Evolutionary conservation across 1,140 invertebrate species (phyloP).

Genomic region (Pseudomyrmex flavicornis): DNA sequence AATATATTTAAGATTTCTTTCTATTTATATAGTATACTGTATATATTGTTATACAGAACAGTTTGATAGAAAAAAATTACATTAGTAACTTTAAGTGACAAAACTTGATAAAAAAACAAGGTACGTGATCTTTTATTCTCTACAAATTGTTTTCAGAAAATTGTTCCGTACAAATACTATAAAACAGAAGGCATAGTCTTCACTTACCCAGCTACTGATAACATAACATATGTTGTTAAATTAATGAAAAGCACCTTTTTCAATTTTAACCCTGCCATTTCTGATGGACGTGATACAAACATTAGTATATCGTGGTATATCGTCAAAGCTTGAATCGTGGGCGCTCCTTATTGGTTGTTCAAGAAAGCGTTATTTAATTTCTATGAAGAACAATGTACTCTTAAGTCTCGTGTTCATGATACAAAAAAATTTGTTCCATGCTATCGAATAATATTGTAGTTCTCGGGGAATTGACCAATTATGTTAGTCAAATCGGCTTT

Average conservation of each 20-base stretch:
- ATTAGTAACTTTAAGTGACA: neutral
- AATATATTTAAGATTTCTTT: too few species aligned
- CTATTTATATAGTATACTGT: too few species aligned
- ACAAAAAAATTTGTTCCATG: too few species aligned
- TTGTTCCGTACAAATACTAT: neutral
- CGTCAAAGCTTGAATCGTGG: constrained; percentile 78
- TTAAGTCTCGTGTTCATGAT: too few species aligned
- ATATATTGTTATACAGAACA: too few species aligned
- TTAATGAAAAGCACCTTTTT: constrained; percentile 79
- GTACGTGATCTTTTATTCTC: constrained; percentile 23
- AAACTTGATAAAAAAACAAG: neutral
- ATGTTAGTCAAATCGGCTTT: too few species aligned
- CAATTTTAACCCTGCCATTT: constrained; percentile 80
- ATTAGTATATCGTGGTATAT: constrained; percentile 70
- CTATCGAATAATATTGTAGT: too few species aligned
- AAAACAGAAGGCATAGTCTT: neutral
- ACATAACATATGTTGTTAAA: constrained; percentile 76
- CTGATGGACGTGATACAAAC: constrained; percentile 83
- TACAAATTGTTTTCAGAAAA: neutral
- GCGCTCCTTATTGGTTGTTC: constrained; percentile 77
- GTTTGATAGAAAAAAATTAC: neutral
- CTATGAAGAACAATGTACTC: neutral
- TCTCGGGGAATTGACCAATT: too few species aligned
- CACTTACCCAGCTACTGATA: constrained; percentile 79
- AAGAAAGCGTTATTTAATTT: constrained; percentile 14